These are phyloP conservation scores for Xanthia icteritia DNA, from an alignment of 2,888 invertebrate genomes.

Conservation along the genomic window DNA sequence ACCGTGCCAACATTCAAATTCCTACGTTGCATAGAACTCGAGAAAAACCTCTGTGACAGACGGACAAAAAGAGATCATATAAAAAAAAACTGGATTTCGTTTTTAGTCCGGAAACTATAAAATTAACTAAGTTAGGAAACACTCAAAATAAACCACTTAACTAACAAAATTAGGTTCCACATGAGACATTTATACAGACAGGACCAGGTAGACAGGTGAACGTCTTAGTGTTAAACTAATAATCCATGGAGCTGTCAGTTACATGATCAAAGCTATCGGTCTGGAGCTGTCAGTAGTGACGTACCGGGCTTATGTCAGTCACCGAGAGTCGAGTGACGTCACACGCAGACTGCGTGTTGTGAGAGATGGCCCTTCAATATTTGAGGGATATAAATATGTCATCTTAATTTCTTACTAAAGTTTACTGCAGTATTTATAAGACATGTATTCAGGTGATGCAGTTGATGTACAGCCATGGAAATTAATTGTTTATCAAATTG, in stretches of 20 bases:
- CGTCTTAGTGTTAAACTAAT: conserved; percentile 4
- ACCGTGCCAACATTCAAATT: no score
- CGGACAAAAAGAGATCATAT: no score
- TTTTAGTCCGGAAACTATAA: no score
- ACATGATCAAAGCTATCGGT: conserved; percentile 24
- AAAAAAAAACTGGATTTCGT: no score
- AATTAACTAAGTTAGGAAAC: background rate
- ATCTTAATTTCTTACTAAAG: background rate
- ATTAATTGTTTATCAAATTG: background rate
- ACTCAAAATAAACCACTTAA: background rate
- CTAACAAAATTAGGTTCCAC: no score
- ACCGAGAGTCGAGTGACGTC: conserved; percentile 21
- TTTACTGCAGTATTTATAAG: background rate
- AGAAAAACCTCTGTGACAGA: no score
- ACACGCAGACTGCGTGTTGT: background rate
- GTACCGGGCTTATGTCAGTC: conserved; percentile 24
- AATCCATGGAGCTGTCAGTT: conserved; percentile 12
- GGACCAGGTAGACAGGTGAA: background rate
- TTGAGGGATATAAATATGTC: background rate
- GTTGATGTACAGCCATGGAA: no score
- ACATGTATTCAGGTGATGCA: background rate
- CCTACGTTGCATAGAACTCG: no score
- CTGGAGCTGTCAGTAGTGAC: conserved; percentile 17
- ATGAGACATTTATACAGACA: background rate
- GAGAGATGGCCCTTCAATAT: conserved; percentile 18